Percentiles rank a stretch among this genome's conserved stretches.
These are phyloP conservation scores for Brachyhypopomus occidentalis DNA, from an alignment of 2,113 vertebrate species.

Conservation along the genomic window DNA sequence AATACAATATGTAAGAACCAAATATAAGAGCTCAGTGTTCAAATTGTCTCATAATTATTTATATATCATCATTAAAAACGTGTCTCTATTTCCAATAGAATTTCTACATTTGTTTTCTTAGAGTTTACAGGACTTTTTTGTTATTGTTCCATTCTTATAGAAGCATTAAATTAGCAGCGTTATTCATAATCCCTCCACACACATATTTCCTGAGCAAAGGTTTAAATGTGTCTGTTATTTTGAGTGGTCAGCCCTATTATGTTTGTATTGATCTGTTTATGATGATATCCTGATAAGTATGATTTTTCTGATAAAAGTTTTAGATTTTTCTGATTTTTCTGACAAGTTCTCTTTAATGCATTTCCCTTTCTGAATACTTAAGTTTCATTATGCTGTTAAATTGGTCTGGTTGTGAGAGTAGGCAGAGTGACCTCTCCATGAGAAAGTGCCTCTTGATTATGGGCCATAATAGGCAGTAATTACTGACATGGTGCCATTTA, in stretches of 20 bases:
- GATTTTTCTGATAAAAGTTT: constrained; percentile 36
- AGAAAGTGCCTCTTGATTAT: constrained; percentile 55
- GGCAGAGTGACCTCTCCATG: constrained; percentile 63
- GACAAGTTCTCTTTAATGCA: constrained; percentile 48
- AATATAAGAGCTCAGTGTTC: not conserved
- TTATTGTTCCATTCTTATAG: not conserved
- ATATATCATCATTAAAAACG: not conserved
- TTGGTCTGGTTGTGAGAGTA: constrained; percentile 60
- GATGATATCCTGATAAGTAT: constrained; percentile 41
- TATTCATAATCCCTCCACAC: too few relatives aligned
- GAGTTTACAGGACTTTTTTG: not conserved
- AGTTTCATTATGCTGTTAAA: constrained; percentile 60
- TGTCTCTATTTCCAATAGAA: too few relatives aligned
- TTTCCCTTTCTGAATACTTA: constrained; percentile 63
- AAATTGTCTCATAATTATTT: not conserved
- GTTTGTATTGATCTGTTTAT: constrained; percentile 28
- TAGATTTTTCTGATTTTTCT: constrained; percentile 33
- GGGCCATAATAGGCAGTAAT: constrained; percentile 59
- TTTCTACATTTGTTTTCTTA: not conserved
- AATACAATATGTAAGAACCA: not conserved
- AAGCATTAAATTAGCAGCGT: not conserved
- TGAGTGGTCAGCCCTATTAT: constrained; percentile 29
- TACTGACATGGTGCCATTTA: constrained; percentile 61
- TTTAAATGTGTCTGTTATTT: not conserved
- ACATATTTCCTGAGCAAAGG: not conserved